Evolutionary conservation across 64 coral and sea anemone species (phyloP).

Genomic region (Anthopleura sola): DNA sequence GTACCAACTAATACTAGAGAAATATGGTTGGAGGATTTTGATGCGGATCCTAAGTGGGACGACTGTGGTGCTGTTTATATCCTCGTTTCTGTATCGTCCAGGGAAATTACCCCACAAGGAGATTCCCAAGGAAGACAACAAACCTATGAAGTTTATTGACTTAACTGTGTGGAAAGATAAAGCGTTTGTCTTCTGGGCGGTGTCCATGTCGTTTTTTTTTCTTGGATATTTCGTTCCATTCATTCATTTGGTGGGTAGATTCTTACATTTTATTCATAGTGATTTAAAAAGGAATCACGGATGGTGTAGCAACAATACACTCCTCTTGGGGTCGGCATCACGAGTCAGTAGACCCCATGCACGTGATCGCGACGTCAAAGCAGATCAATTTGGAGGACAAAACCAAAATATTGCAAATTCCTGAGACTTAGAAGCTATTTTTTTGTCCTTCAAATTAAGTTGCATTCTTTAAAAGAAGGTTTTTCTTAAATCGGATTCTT

Average conservation of each 20-base stretch:
- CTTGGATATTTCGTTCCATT: conserved; percentile 87
- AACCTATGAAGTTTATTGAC: conserved; percentile 36
- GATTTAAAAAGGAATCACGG: too few species aligned
- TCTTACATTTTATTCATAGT: not conserved
- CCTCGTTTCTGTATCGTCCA: conserved; percentile 60
- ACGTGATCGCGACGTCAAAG: too few species aligned
- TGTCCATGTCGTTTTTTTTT: conserved; percentile 76
- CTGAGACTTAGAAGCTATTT: too few species aligned
- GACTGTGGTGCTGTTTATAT: conserved; percentile 50
- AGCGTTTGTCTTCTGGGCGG: conserved; percentile 65
- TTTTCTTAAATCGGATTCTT: too few species aligned
- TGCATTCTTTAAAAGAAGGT: too few species aligned
- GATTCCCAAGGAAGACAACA: not conserved
- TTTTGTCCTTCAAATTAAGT: too few species aligned
- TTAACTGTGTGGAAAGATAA: conserved; percentile 71
- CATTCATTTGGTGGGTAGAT: conserved; percentile 68
- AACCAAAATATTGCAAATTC: too few species aligned
- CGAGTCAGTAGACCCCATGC: too few species aligned
- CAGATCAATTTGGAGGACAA: too few species aligned
- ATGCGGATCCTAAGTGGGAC: conserved; percentile 58
- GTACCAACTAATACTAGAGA: conserved; percentile 55
- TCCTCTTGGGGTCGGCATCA: too few species aligned
- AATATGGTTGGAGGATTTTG: conserved; percentile 55
- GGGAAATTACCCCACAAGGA: conserved; percentile 40
- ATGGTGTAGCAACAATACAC: too few species aligned